Evolutionary conservation across 2,888 invertebrate species (phyloP).

Genomic region (Eupithecia abbreviata): DNA sequence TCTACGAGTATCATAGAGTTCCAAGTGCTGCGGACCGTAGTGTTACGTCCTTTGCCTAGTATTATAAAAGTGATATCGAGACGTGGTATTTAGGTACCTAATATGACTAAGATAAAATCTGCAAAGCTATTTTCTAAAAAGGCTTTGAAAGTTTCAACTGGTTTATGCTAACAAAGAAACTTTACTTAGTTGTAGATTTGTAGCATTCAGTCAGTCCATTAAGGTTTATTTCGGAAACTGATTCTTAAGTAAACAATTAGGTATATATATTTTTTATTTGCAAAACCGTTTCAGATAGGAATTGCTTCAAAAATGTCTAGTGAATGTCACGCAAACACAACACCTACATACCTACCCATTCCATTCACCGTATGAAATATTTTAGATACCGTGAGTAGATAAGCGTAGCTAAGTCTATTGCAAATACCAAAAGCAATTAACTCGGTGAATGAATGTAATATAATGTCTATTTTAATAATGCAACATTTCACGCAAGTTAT

Average conservation of each 20-base stretch:
- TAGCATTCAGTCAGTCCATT: neutral
- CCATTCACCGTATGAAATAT: conserved; percentile 6
- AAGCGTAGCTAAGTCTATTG: conserved; percentile 29
- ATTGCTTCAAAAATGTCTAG: neutral
- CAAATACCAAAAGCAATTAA: conserved; percentile 36
- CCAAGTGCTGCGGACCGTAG: too few species aligned
- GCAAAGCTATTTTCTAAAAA: neutral
- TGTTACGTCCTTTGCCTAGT: too few species aligned
- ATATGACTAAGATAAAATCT: neutral
- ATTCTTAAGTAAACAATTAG: neutral
- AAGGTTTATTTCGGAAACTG: neutral
- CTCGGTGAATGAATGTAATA: conserved; percentile 30
- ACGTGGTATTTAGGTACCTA: too few species aligned
- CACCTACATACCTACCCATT: neutral
- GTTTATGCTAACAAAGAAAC: neutral
- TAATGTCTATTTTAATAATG: conserved; percentile 25
- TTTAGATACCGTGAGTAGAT: conserved; percentile 20
- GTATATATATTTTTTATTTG: neutral
- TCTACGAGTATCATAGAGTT: too few species aligned
- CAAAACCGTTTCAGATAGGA: neutral
- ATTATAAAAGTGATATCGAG: too few species aligned
- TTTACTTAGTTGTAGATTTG: neutral
- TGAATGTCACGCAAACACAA: neutral
- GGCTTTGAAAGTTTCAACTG: neutral
- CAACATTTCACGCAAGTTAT: conserved; percentile 30